Percentiles rank a stretch among this genome's conserved stretches.
Conservation (phyloP, 2,797 vertebrate genomes). For the Glossophaga mutica region DNA sequence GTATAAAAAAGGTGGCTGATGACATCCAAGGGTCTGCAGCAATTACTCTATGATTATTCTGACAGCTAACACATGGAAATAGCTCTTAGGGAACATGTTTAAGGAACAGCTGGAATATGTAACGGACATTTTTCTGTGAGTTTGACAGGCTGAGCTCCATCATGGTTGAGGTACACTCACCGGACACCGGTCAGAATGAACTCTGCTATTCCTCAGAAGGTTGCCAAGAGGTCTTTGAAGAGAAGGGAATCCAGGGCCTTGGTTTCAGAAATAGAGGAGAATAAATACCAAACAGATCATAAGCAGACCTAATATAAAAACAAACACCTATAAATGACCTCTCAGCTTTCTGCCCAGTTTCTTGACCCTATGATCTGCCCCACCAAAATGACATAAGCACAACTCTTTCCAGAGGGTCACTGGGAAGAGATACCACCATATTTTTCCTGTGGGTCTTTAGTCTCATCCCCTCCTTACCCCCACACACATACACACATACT, state of each 20-base stretch:
- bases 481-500: not conserved
- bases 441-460: not conserved
- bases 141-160: constrained; percentile 79
- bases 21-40: not conserved
- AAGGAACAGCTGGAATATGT: constrained; percentile 80
- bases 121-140: constrained; percentile 77
- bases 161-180: constrained; percentile 73
- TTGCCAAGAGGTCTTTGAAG: constrained; percentile 65
- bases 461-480: not conserved
- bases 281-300: constrained; percentile 25
- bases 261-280: constrained; percentile 49
- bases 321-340: constrained; percentile 26
- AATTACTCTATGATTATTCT: constrained; percentile 39
- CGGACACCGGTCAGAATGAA: constrained; percentile 71
- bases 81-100: constrained; percentile 70
- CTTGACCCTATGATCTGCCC: not conserved
- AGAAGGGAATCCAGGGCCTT: constrained; percentile 63
- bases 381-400: not conserved
- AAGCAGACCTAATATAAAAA: constrained; percentile 38
- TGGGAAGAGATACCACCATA: not conserved
- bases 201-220: constrained; percentile 76
- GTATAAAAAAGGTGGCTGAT: constrained; percentile 48
- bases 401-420: not conserved
- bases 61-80: constrained; percentile 68
- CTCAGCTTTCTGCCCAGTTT: not conserved